Evolutionary conservation across 35 echinoderm and acorn worm species (phyloP), one percentile per base, ranked within the genome.

Genomic region (Stichopus chloronotus): DNA sequence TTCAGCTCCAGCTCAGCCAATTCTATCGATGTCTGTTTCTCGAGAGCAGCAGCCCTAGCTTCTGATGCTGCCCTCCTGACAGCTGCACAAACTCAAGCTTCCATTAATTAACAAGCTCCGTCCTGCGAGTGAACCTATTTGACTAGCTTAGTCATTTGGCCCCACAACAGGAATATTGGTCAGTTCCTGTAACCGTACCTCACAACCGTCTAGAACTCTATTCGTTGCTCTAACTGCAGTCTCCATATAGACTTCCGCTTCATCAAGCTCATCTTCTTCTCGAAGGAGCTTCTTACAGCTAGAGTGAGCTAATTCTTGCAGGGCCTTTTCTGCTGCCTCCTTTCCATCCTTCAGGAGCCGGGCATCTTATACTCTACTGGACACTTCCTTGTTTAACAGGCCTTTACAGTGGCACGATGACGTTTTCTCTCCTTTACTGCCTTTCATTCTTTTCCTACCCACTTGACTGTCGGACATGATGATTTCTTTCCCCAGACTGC

Each of bases 331-430:
- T 24, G 25, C 72, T 76, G 72, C 72, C 25, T 76, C 72, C 72
- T 24, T 76, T 76, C 72, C 72, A 76, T 76, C 72, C 25, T 17
- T 11, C 25, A 76, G 19, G 19, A 76, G 6, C 72, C 10, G 72
- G 72, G 25, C 25, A 76, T 76, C 72, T 12, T 17, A 4, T 76
- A 76, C 72, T 17, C 72, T 24, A 76, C 19, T 21, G 25, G 9
- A 76, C 53, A 54, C 17, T 90, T 77, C 79, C 88, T 94, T 16
- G 53, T 53, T 19, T 6, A 53, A 16, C 93, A 72, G 78, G 77
- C 93, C 93, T 86, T 72, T 25, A 57, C 17, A 59, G 53, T 19
- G 52, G 54, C 80, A 83, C 80, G 72, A 17, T 76, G 72, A 17
- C 72, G 8, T 17, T 76, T 76, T 76, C 6, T 17, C 25, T 17